phyloP scores from a whole-genome alignment of 2,797 vertebrate species.

The Heliangelus exortis region DNA sequence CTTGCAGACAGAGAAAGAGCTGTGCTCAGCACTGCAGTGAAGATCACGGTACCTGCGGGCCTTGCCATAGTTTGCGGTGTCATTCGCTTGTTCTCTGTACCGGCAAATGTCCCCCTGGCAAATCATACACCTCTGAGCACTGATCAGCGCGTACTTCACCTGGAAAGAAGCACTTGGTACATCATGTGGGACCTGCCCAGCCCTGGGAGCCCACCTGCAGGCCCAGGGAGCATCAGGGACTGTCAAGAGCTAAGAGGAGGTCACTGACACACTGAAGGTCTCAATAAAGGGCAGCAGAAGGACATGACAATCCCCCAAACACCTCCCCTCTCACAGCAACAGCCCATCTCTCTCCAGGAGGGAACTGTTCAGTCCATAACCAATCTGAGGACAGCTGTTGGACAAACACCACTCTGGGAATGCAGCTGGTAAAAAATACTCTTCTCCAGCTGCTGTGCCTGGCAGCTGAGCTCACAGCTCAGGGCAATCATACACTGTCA shows the following conservation, averaged over 20 bases:
- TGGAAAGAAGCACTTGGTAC: conserved; percentile 63
- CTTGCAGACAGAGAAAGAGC: background rate
- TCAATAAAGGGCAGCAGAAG: background rate
- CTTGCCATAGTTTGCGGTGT: conserved; percentile 95
- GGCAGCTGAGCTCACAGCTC: background rate
- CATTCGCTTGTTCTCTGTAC: conserved; percentile 94
- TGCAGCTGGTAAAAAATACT: background rate
- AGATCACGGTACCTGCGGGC: conserved; percentile 89
- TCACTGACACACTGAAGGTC: background rate
- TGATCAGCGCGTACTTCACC: conserved; percentile 98
- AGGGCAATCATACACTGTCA: background rate
- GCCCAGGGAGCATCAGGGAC: background rate
- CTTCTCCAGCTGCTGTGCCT: conserved; percentile 35
- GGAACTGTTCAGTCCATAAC: background rate
- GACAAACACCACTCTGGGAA: conserved; percentile 9
- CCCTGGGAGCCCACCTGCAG: background rate
- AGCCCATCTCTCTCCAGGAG: background rate
- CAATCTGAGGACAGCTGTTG: conserved; percentile 5
- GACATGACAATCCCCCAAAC: background rate
- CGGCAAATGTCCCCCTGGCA: conserved; percentile 97
- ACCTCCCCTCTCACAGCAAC: background rate
- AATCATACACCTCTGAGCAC: conserved; percentile 96
- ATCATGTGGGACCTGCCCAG: background rate
- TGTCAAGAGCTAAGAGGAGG: background rate
- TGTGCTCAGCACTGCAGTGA: too few species aligned